phyloP scores from a whole-genome alignment of 2,888 invertebrate species.

The Oligia latruncula region DNA sequence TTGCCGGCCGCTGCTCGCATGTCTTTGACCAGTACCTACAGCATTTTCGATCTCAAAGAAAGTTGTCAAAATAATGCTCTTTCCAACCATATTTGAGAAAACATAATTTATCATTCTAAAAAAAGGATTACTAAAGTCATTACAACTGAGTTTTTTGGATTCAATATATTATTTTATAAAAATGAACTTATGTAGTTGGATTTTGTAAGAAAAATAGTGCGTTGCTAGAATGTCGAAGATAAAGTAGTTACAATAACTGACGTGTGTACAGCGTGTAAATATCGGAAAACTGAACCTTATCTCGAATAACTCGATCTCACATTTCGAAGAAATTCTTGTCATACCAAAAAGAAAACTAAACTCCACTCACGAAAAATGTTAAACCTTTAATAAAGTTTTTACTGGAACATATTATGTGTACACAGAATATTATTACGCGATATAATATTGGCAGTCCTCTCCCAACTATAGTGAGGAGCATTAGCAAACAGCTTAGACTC shows the following conservation, averaged over 20 bases:
- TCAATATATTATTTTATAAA: not conserved
- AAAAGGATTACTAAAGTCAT: too few relatives aligned
- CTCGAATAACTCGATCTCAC: constrained; percentile 24
- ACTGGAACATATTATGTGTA: constrained; percentile 47
- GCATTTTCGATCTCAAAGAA: too few relatives aligned
- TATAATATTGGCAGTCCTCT: constrained; percentile 57
- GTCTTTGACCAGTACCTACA: not conserved
- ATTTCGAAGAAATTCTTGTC: constrained; percentile 41
- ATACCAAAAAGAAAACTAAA: constrained; percentile 26
- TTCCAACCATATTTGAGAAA: not conserved
- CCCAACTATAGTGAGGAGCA: constrained; percentile 45
- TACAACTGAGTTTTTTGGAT: not conserved
- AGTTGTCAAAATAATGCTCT: not conserved
- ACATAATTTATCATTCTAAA: not conserved
- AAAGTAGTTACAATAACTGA: constrained; percentile 46
- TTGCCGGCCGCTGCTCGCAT: not conserved
- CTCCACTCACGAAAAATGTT: constrained; percentile 41
- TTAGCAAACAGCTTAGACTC: constrained; percentile 65
- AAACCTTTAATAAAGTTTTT: constrained; percentile 49
- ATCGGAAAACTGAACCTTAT: constrained; percentile 27
- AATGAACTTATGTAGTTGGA: not conserved
- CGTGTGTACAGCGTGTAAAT: constrained; percentile 35
- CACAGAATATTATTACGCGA: constrained; percentile 51
- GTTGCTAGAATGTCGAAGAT: constrained; percentile 10
- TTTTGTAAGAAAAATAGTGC: not conserved